Evolutionary conservation across 2,888 invertebrate species (phyloP).

Genomic region (Synanthedon andrenaeformis): DNA sequence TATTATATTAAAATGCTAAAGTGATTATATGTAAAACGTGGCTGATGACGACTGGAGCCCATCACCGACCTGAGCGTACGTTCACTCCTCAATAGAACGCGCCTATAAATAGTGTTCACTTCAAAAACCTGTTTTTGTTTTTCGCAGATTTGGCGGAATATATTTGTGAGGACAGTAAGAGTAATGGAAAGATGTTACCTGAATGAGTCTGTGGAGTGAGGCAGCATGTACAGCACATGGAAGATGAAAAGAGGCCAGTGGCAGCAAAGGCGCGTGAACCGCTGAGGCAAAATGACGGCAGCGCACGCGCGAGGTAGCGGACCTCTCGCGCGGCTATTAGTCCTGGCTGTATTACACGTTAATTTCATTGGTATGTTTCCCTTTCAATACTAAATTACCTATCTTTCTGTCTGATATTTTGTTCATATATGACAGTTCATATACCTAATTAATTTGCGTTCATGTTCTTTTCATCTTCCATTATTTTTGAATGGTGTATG

Average conservation of each 20-base stretch:
- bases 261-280: slow-evolving; percentile 42
- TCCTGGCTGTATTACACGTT: slow-evolving; percentile 53
- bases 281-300: slow-evolving; percentile 54
- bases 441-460: no score
- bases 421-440: no score
- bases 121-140: not conserved
- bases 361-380: slow-evolving; percentile 57
- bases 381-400: not conserved
- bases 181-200: not conserved
- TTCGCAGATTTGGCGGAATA: not conserved
- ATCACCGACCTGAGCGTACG: no score
- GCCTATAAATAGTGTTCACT: no score
- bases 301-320: slow-evolving; percentile 42
- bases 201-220: not conserved
- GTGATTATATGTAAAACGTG: no score
- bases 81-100: no score
- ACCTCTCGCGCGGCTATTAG: slow-evolving; percentile 54
- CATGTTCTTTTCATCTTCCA: no score
- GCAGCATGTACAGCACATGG: not conserved
- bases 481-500: no score
- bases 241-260: slow-evolving; percentile 18
- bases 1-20: no score
- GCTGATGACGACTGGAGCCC: no score
- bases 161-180: not conserved
- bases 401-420: no score